Percentiles rank a stretch among this genome's conserved stretches.
These are phyloP conservation scores for Phodopus roborovskii DNA, from an alignment of 2,113 vertebrate species.

Conservation along the genomic window DNA sequence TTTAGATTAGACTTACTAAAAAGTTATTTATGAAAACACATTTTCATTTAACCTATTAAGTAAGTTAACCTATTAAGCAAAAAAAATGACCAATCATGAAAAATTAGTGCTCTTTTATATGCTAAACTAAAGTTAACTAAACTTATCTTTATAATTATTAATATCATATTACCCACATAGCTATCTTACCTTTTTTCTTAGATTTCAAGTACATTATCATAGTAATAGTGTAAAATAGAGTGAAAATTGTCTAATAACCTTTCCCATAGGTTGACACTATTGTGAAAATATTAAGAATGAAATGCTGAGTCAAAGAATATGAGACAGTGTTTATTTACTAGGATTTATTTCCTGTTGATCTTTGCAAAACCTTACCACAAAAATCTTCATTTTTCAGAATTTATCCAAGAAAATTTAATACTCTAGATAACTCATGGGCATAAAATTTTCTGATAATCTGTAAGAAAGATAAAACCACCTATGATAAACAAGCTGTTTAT, in stretches of 20 bases:
- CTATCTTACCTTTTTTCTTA: slow-evolving; percentile 48
- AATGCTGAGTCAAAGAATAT: slow-evolving; percentile 63
- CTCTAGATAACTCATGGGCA: slow-evolving; percentile 49
- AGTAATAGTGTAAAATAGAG: slow-evolving; percentile 63
- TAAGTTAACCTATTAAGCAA: neutral
- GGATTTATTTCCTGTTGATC: slow-evolving; percentile 70
- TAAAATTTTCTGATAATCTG: slow-evolving; percentile 66
- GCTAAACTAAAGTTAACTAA: slow-evolving; percentile 64
- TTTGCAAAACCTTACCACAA: slow-evolving; percentile 68
- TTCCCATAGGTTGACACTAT: slow-evolving; percentile 48
- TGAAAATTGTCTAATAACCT: slow-evolving; percentile 56
- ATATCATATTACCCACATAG: neutral
- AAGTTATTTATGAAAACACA: slow-evolving; percentile 49
- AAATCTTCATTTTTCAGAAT: slow-evolving; percentile 63
- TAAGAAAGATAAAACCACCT: slow-evolving; percentile 18
- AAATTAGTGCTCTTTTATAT: neutral
- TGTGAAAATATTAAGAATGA: slow-evolving; percentile 54
- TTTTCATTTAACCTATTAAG: slow-evolving; percentile 29
- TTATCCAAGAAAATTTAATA: slow-evolving; percentile 61
- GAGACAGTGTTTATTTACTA: slow-evolving; percentile 31
- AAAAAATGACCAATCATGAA: neutral
- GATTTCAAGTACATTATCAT: slow-evolving; percentile 51
- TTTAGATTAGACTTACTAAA: slow-evolving; percentile 50
- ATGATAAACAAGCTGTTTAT: neutral
- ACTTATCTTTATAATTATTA: slow-evolving; percentile 65